These are phyloP conservation scores for Eumerus sabulonum DNA, from an alignment of 2,888 invertebrate genomes.

Conservation along the genomic window DNA sequence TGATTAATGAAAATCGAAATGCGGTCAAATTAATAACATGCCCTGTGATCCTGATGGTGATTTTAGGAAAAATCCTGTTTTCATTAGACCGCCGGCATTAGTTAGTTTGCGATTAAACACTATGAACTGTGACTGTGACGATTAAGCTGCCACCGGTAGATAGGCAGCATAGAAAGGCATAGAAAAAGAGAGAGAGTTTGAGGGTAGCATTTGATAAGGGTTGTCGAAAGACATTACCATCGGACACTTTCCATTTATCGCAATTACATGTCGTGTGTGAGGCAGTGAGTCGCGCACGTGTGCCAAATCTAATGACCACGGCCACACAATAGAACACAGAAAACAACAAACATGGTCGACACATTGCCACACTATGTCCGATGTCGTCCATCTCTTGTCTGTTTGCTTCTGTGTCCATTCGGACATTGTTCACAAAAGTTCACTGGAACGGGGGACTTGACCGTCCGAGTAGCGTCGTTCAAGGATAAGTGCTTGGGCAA, in stretches of 20 bases:
- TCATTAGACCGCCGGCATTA: constrained; percentile 56
- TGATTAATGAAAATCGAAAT: constrained; percentile 67
- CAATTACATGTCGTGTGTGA: constrained; percentile 71
- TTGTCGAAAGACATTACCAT: constrained; percentile 70
- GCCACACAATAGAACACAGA: constrained; percentile 53
- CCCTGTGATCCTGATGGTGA: too few species aligned
- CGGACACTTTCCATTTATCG: constrained; percentile 72
- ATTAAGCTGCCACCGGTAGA: constrained; percentile 19
- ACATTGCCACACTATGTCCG: too few species aligned
- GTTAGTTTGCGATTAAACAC: constrained; percentile 65
- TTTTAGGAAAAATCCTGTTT: constrained; percentile 50
- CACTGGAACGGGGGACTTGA: constrained; percentile 13
- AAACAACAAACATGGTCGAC: constrained; percentile 56
- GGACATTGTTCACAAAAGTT: constrained; percentile 51
- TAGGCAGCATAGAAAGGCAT: background rate
- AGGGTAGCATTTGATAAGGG: constrained; percentile 40
- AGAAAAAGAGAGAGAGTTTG: background rate
- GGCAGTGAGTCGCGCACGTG: constrained; percentile 56
- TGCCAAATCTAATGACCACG: constrained; percentile 66
- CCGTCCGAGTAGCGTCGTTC: constrained; percentile 38
- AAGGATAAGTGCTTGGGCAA: constrained; percentile 37
- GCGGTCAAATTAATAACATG: constrained; percentile 64
- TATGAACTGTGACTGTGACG: constrained; percentile 68
- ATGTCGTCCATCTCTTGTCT: too few species aligned
- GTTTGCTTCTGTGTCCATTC: too few species aligned